phyloP scores from a whole-genome alignment of 2,888 invertebrate genomes.

The Eristalinus aeneus region DNA sequence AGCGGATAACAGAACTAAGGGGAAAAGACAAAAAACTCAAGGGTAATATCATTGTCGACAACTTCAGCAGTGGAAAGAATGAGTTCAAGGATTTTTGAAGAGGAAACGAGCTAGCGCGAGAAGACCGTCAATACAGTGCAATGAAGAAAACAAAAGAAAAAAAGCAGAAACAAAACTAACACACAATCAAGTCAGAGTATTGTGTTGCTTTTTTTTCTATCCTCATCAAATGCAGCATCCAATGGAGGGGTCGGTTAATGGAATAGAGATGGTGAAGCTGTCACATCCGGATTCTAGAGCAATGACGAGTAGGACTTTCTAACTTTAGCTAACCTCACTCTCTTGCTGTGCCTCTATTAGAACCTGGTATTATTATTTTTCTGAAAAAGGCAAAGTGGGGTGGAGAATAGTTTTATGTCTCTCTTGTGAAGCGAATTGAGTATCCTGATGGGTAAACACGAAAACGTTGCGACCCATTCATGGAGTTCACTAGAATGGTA shows the following conservation, averaged over 20 bases:
- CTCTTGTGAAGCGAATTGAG: not conserved
- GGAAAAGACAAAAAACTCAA: not conserved
- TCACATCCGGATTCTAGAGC: not conserved
- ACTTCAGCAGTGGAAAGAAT: conserved; percentile 24
- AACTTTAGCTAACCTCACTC: not conserved
- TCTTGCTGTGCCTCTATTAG: not conserved
- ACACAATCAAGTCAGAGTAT: not conserved
- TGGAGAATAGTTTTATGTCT: not conserved
- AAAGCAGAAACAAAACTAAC: not conserved
- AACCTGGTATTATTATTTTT: not conserved
- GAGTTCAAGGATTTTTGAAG: conserved; percentile 19
- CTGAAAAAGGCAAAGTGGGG: not conserved
- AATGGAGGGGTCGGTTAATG: no score
- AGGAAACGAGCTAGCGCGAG: not conserved
- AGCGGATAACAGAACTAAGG: not conserved
- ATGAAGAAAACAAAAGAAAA: not conserved
- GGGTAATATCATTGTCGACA: conserved; percentile 30
- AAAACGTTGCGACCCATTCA: not conserved
- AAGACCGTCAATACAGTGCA: not conserved
- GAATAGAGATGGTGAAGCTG: no score
- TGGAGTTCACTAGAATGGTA: not conserved
- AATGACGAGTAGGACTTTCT: not conserved
- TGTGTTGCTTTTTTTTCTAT: not conserved
- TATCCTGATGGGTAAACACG: not conserved
- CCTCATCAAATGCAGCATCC: not conserved